A percentile compares a stretch with the other conserved stretches of the same genome.
Conservation (phyloP, 2,113 vertebrate species). For the Carassius gibelio region DNA sequence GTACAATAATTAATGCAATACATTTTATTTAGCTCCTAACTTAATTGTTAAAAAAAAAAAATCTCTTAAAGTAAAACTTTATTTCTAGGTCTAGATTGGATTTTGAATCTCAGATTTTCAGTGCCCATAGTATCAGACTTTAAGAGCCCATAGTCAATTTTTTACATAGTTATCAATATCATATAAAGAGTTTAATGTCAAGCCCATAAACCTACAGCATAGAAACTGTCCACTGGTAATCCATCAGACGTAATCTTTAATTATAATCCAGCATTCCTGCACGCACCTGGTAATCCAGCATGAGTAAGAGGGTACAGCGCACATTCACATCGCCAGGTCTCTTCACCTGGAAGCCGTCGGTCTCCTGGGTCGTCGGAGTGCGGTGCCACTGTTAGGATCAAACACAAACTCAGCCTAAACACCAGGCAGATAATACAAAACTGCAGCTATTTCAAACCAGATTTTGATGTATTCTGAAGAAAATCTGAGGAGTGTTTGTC, state of each 20-base stretch:
- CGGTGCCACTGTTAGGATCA: slow-evolving; percentile 81
- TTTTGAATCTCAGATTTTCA: background rate
- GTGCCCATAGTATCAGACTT: background rate
- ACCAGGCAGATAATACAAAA: background rate
- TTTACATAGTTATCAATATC: background rate
- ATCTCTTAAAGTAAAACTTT: background rate
- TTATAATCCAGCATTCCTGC: background rate
- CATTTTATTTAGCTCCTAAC: background rate
- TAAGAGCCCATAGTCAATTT: background rate
- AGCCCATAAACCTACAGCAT: background rate
- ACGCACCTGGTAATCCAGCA: slow-evolving; percentile 89
- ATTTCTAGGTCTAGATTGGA: background rate
- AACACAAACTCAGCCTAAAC: background rate
- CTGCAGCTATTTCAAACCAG: background rate
- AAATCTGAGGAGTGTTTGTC: background rate
- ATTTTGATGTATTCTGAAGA: background rate
- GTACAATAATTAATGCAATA: background rate
- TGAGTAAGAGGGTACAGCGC: slow-evolving; percentile 84
- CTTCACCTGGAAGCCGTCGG: slow-evolving; percentile 89
- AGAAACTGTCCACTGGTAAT: too few species aligned
- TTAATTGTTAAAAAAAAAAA: too few species aligned
- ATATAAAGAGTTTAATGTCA: background rate
- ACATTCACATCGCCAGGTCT: slow-evolving; percentile 85
- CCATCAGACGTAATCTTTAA: background rate
- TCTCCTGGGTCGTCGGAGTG: slow-evolving; percentile 86